Percentiles rank a stretch among this genome's conserved stretches.
These are phyloP conservation scores for Tragelaphus eurycerus DNA, from an alignment of 2,797 vertebrate species.

Conservation along the genomic window DNA sequence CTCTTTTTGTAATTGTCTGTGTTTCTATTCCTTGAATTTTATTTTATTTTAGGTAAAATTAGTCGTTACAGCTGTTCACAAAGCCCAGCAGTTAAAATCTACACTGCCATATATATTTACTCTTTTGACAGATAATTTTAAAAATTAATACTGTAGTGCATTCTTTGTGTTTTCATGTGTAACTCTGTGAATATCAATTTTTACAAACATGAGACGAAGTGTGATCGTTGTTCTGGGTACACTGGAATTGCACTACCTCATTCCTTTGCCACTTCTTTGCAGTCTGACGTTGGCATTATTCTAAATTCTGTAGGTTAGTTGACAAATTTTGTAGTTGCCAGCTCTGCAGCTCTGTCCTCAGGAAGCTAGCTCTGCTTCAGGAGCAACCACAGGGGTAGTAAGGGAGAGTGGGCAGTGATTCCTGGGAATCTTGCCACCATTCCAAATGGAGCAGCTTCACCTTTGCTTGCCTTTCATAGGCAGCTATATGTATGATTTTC, in stretches of 20 bases:
- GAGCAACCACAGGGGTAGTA: not conserved
- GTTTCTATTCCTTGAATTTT: slow-evolving; percentile 49
- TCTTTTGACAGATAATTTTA: not conserved
- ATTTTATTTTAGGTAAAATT: slow-evolving; percentile 41
- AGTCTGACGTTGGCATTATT: not conserved
- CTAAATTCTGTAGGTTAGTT: not conserved
- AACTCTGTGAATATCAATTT: not conserved
- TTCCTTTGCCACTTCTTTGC: not conserved
- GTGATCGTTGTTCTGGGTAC: not conserved
- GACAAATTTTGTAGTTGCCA: not conserved
- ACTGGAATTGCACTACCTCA: not conserved
- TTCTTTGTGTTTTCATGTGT: slow-evolving; percentile 28
- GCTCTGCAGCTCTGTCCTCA: not conserved
- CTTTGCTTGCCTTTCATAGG: not conserved
- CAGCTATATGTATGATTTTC: not conserved
- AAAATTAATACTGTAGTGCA: not conserved
- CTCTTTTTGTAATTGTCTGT: not conserved
- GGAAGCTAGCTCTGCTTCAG: not conserved
- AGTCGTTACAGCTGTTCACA: not conserved
- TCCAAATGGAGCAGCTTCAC: not conserved
- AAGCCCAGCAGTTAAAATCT: not conserved
- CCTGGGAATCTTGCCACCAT: not conserved
- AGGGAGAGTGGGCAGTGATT: not conserved
- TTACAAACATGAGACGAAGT: not conserved
- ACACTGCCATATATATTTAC: not conserved